phyloP scores from a whole-genome alignment of 1,140 invertebrate genomes.

The Neoseiulus cucumeris region DNA sequence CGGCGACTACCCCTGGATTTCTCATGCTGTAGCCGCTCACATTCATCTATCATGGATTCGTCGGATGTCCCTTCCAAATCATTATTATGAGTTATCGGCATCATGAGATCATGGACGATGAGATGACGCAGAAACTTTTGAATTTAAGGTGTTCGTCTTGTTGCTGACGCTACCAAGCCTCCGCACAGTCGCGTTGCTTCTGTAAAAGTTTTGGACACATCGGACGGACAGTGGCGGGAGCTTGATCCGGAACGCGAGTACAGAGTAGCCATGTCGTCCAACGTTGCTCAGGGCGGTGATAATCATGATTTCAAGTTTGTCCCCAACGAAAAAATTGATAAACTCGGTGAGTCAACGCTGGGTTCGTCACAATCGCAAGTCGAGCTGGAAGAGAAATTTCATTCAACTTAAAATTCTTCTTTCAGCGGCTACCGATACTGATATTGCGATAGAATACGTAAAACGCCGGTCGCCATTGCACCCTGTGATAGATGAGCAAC shows the following conservation, averaged over 20 bases:
- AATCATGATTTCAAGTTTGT: slow-evolving; percentile 31
- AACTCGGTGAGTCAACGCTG: slow-evolving; percentile 25
- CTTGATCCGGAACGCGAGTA: slow-evolving; percentile 32
- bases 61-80: too few relatives aligned
- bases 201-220: slow-evolving; percentile 37
- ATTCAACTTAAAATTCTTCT: slow-evolving; percentile 5
- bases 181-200: slow-evolving; percentile 35
- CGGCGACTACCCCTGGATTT: too few relatives aligned
- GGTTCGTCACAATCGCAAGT: background rate
- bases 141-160: slow-evolving; percentile 30
- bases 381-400: background rate
- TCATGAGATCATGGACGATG: too few relatives aligned
- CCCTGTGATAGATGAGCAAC: slow-evolving; percentile 25
- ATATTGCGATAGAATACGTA: slow-evolving; percentile 26
- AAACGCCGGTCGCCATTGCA: slow-evolving; percentile 22
- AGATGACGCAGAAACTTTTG: too few relatives aligned
- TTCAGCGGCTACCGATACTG: slow-evolving; percentile 26
- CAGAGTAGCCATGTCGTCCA: slow-evolving; percentile 38
- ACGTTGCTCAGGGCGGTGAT: slow-evolving; percentile 44
- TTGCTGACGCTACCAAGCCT: slow-evolving; percentile 35
- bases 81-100: too few relatives aligned
- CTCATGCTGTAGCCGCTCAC: too few relatives aligned
- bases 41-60: too few relatives aligned
- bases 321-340: slow-evolving; percentile 13
- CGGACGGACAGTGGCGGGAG: slow-evolving; percentile 39